A percentile compares a stretch with the other conserved stretches of the same genome.
Evolutionary conservation across 1,140 invertebrate species (phyloP).

Genomic region (Diachasma alloeum): DNA sequence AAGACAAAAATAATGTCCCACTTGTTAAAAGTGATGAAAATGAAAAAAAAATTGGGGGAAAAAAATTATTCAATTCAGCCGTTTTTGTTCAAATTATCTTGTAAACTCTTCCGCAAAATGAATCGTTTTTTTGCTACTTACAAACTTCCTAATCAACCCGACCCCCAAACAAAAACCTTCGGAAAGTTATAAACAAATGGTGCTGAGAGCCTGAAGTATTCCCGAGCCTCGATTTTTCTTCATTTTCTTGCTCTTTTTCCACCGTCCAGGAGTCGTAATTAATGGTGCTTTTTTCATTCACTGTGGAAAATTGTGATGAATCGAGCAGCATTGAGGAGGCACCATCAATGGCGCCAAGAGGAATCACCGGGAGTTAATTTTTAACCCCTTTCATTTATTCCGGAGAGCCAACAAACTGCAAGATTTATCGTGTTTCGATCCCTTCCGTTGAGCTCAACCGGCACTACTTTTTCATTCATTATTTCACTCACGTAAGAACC

Average conservation of each 20-base stretch:
- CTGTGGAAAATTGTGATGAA: not conserved
- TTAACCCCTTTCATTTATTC: not conserved
- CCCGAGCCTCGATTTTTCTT: not conserved
- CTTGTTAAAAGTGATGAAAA: too few species aligned
- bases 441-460: not conserved
- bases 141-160: too few species aligned
- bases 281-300: not conserved
- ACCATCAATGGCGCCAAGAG: not conserved
- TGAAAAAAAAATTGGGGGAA: too few species aligned
- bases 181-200: too few species aligned
- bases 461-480: not conserved
- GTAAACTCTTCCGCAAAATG: too few species aligned
- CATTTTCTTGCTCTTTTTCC: not conserved
- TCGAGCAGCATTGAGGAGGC: not conserved
- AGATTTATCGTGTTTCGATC: not conserved
- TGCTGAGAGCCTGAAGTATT: too few species aligned
- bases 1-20: too few species aligned
- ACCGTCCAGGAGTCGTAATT: not conserved
- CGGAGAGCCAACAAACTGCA: not conserved
- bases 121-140: too few species aligned
- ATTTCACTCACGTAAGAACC: not conserved
- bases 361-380: not conserved
- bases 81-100: too few species aligned
- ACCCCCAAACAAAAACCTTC: too few species aligned
- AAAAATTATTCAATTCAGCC: too few species aligned